These are phyloP conservation scores for Ciconia stormi DNA, from an alignment of 2,113 vertebrate species.

Conservation along the genomic window DNA sequence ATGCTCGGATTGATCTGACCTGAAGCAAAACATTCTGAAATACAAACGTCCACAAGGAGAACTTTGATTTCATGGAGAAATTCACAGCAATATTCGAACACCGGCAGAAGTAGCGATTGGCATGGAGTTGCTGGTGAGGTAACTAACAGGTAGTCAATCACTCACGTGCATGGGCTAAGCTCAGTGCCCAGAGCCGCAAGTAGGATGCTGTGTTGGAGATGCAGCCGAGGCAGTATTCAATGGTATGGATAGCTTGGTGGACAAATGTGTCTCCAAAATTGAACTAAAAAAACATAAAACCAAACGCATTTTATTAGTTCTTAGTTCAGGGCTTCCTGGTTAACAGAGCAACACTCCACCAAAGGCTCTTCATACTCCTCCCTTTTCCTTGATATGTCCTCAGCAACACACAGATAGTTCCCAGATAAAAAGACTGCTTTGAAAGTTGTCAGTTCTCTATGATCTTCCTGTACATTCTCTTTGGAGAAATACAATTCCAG, in stretches of 20 bases:
- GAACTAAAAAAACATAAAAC: constrained; percentile 68
- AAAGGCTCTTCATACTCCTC: not conserved
- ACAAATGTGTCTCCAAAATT: constrained; percentile 76
- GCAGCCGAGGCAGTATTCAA: constrained; percentile 82
- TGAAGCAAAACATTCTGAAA: not conserved
- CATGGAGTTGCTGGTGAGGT: not conserved
- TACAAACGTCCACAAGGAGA: not conserved
- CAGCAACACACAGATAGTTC: not conserved
- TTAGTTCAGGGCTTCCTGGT: not conserved
- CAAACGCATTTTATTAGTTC: not conserved
- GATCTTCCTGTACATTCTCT: not conserved
- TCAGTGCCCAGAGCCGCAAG: constrained; percentile 80
- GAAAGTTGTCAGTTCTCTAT: not conserved
- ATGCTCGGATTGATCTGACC: not conserved
- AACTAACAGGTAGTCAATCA: not conserved
- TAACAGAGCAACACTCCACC: not conserved
- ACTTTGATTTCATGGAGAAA: not conserved
- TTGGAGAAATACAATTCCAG: not conserved
- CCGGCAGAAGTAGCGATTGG: not conserved
- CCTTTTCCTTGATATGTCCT: not conserved
- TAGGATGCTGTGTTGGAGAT: constrained; percentile 85
- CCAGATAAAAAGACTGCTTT: not conserved
- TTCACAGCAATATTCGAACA: not conserved
- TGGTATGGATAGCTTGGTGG: constrained; percentile 81
- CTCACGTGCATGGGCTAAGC: constrained; percentile 81